Base-by-base conservation (phyloP, 2,113 vertebrate species). In the Ophthalmolycus amberensis region DNA sequence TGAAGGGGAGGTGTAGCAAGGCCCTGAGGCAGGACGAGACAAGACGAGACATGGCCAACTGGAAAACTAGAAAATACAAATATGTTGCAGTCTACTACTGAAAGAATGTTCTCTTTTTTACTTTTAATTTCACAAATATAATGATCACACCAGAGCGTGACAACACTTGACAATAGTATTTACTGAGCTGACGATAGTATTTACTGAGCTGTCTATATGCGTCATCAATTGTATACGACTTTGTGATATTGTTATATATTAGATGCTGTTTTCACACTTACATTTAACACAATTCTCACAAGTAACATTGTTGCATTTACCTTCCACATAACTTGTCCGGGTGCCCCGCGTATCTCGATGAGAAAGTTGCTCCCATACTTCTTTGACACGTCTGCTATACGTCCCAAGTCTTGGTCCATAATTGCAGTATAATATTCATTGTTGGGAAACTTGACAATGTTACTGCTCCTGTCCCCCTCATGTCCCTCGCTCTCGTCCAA, bases 1-100 rank as follows among this genome's bases (percentile, higher is more conserved):
- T 96, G 95, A 71, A 96, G 89, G 25, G 94, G 94, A 40, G 80
- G 50, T n/a, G 85, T 56, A 14, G 88, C 6, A 22, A 46, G 63
- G 0, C 60, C 89, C 93, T 94, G 79, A 72, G 18, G 68, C 65
- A 60, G 79, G 62, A 75, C 46, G 75, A 60, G 14, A 69, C 9
- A 77, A 60, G 20, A 60, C 20, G 3, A 18, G 50, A 68, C 50
- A 29, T 34, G 75, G 62, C 54, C 78, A 67, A 77, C 56, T 63
- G 8, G n/a, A 79, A 58, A 2, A 5, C 3, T 25, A 9, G 1
- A 44, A 5, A 34, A 42, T 14, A 38, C 22, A 68, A 72, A 72
- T 32, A 34, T 34, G 10, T 32, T 40, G 9, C 6, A 48, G 15
- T 50, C 6, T 37, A 32, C 62, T 8, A 32, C 37, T 14, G 5